Percentiles rank a stretch among this genome's conserved stretches.
phyloP scores from a whole-genome alignment of 2,797 vertebrate genomes.

The Scolopax bukidnonensis region DNA sequence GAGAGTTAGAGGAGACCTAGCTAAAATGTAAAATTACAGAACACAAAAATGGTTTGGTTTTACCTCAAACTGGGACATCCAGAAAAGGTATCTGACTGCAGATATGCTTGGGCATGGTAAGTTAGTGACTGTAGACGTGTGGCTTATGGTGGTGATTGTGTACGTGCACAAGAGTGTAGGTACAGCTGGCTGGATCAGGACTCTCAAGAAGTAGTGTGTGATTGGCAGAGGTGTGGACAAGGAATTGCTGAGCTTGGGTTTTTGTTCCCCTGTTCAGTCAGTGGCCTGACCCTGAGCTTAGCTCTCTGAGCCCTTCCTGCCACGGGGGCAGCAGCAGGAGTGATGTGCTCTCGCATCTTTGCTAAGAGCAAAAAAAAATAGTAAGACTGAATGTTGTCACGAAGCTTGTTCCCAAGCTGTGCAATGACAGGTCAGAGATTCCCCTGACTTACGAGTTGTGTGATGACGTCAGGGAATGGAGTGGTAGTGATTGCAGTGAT shows the following conservation, averaged over 20 bases:
- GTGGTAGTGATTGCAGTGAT: background rate
- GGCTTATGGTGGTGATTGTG: background rate
- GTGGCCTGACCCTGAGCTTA: background rate
- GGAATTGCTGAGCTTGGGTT: background rate
- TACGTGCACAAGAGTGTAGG: background rate
- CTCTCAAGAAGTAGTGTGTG: background rate
- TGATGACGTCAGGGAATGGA: background rate
- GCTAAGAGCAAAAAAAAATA: background rate
- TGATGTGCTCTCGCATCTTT: background rate
- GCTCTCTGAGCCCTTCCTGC: background rate
- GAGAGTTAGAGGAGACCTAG: too few species aligned
- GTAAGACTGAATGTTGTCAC: background rate
- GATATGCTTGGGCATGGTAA: background rate
- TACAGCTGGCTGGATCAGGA: background rate
- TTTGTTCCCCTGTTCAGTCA: background rate
- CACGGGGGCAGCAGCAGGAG: background rate
- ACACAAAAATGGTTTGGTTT: too few species aligned
- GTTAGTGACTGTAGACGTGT: background rate
- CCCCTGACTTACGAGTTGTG: background rate
- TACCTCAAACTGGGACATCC: background rate
- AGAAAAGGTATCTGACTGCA: background rate
- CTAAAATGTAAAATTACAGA: too few species aligned
- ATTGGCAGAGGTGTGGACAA: background rate
- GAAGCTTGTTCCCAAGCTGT: background rate
- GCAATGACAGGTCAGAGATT: background rate